Base-by-base conservation (phyloP, 2,888 invertebrate genomes). In the Drosophila algonquin region DNA sequence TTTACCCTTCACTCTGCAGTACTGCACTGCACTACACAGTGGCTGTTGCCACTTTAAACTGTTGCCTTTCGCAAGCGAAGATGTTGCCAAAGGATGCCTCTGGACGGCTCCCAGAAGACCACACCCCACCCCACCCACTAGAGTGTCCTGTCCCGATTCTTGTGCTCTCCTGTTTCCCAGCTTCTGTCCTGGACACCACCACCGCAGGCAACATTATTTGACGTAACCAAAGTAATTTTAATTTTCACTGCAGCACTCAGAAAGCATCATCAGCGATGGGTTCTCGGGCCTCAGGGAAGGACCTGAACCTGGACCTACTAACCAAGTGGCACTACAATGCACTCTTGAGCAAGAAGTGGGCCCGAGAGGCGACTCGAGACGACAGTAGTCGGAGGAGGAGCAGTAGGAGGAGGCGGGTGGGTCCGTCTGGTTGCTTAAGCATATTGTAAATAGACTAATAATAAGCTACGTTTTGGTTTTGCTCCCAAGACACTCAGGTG, bases 401-500 rank as follows among this genome's bases (percentile, higher is more conserved):
- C 12, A 6, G 60, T 30, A 18, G 51, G 30, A 18, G 16, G 24
- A 24, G 48, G 12, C 12, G 48, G 48, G 16, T 32, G 30, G n/a
- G 45, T 48, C 56, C 63, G 46, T 75, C 70, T 72, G 78, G 87
- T 75, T 77, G 77, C 82, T 87, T 87, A 83, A 87, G 84, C 81
- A 87, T 84, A 83, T 77, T 83, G 84, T 87, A 83, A 83, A 83
- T 87, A 83, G 84, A 83, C 82, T 87, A 87, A 87, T 83, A 83
- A 83, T 83, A 87, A 87, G 82, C 84, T 84, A 63, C 77, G 73
- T 79, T 82, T 83, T 81, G 87, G 81, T 73, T 80, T 80, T 69
- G 40, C 40, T 40, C 40, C 72, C 63, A 65, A 74, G 73, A 70
- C 73, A 72, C 81, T 79, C 87, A 81, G 81, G 63, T 73, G 81